Evolutionary conservation across 1,140 invertebrate genomes (phyloP), one percentile per base, ranked within the genome.

Genomic region (Apis mellifera): DNA sequence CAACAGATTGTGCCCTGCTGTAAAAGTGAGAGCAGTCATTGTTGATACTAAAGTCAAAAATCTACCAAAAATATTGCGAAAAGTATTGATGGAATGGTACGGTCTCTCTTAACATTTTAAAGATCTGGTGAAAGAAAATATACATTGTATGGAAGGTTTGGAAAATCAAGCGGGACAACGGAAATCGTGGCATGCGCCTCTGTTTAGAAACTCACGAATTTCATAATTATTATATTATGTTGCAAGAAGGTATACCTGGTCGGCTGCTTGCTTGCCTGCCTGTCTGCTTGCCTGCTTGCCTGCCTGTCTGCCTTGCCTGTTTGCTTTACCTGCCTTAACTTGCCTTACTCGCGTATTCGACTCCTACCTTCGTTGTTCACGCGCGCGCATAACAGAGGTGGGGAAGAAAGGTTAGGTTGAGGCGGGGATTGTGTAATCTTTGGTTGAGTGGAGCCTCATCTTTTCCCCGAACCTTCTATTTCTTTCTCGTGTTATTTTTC

Each of bases 171-270:
- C 79, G 69, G 78, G 82, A 90, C 83, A 91, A 80, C 89, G 85
- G 86, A 91, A 90, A 92, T 86, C 87, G 86, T 81, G 55, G 83
- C 75, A 57, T 82, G 72, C 70, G 78, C 70, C 87, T 90, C 90
- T 89, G 87, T 92, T 94, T 93, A 92, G 92, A 93, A 94, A 94
- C 92, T 93, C 90, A 93, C 92, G 90, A 94, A 94, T 94, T 94
- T 94, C 92, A 94, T 94, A 94, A 94, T 94, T 94, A 93, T 94
- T 90, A 90, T 93, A 92, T 92, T 92, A 93, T 93, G 91, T 93
- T 90, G 92, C 89, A 94, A 94, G 90, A 92, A 88, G 88, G 83
- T 90, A 88, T 90, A 90, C 89, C 89, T 89, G 90, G 87, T 86
- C 86, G 86, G 77, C 84, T 89, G 83, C 86, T 55, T 69, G 64